Base-by-base conservation (phyloP, 2,888 invertebrate species). In the Anaspis maculata region DNA sequence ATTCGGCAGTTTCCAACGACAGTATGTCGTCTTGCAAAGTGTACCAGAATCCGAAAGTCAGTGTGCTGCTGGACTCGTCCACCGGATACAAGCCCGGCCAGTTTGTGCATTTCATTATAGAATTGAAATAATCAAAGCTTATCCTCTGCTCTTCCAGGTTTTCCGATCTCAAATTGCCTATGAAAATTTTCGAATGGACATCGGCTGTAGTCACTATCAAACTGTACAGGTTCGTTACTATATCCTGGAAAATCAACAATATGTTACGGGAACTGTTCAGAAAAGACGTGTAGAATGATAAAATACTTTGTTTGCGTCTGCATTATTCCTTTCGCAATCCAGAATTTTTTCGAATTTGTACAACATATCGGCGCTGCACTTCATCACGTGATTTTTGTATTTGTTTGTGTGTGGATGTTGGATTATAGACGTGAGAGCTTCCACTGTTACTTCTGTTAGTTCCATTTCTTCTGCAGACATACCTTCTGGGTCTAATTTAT, bases 1-100 rank as follows among this genome's bases (percentile, higher is more conserved):
- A 57, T 57, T 69, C 59, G 2, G 64, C 59, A 4, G 66, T 54
- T 11, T 67, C 68, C 25, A 72, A 55, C 30, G 70, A 68, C 27
- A 75, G 54, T 27, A 81, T 69, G 53, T 80, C 79, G 55, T 83
- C 82, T 73, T 94, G 92, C 31, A 94, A 65, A 34, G 84, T 79
- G 60, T 88, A 94, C 94, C 94, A 94, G 63, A 92, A 89, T 2
- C 86, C 84, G 66, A 92, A 83, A 0, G 89, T 77, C 43, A 90
- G 73, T 38, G 81, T 84, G 56, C 91, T 92, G 41, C 85, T 78
- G 0, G 79, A 82, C 66, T 94, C 95, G 54, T 94, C 87, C 3
- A 83, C 72, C 0, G 92, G 92, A 67, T 87, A 94, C 45, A 83
- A 76, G 0, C 92, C 92, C 5, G 82, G 77, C 42, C 81, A 76